phyloP scores from a whole-genome alignment of 2,797 vertebrate species.

The Chelon auratus region DNA sequence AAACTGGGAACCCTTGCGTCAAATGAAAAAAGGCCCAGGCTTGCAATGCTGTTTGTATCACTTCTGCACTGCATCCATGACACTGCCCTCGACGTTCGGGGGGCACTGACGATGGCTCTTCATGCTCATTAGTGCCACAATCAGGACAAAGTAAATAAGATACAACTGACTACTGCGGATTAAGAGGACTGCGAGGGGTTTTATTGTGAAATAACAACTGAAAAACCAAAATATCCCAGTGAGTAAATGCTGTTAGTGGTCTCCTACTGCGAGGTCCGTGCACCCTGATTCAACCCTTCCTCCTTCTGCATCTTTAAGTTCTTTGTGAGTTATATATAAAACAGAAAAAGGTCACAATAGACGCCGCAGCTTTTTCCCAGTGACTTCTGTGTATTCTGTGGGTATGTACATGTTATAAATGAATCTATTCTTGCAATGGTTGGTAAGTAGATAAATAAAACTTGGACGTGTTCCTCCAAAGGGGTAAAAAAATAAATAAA shows the following conservation, averaged over 20 bases:
- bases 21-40: background rate
- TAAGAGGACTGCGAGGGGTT: too few relatives aligned
- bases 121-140: background rate
- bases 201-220: too few relatives aligned
- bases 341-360: conserved; percentile 13
- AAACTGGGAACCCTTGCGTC: too few relatives aligned
- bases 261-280: too few relatives aligned
- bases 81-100: background rate
- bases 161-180: too few relatives aligned
- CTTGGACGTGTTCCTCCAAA: background rate
- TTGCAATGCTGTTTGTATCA: background rate
- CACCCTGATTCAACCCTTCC: background rate
- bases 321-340: conserved; percentile 6
- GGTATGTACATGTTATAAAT: background rate
- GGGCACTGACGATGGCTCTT: background rate
- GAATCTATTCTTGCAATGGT: background rate
- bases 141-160: background rate
- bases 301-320: conserved; percentile 45
- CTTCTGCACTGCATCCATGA: background rate
- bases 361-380: conserved; percentile 15
- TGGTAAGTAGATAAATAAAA: background rate
- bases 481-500: background rate
- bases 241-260: too few relatives aligned
- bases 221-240: background rate
- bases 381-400: background rate